Conservation (phyloP, 2,797 vertebrate genomes). For the Trachops cirrhosus region DNA sequence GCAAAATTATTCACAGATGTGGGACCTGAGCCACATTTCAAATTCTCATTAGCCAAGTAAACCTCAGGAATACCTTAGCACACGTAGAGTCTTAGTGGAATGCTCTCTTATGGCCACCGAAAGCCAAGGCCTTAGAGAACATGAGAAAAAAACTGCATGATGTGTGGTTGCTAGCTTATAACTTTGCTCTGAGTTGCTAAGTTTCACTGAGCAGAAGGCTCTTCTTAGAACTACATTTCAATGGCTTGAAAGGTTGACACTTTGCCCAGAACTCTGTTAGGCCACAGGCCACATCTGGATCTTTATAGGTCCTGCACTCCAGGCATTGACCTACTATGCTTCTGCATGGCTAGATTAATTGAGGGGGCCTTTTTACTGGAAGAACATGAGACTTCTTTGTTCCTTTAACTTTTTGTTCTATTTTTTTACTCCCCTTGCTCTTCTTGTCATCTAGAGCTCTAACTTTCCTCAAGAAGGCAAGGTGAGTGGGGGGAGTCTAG, state of each 20-base stretch:
- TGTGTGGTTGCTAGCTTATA: no score
- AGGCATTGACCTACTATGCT: neutral
- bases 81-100: neutral
- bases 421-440: neutral
- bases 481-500: neutral
- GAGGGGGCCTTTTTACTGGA: neutral
- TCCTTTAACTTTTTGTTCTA: neutral
- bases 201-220: neutral
- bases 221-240: neutral
- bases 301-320: neutral
- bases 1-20: neutral
- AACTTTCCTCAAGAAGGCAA: neutral
- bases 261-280: neutral
- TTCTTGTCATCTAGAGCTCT: neutral
- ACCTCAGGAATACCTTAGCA: neutral
- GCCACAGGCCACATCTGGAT: neutral
- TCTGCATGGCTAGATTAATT: neutral
- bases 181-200: neutral
- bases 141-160: neutral
- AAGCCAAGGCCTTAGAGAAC: neutral
- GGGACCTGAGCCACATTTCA: neutral
- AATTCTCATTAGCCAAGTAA: neutral
- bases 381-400: neutral
- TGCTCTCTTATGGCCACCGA: neutral
- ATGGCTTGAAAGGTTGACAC: neutral